Percentiles rank a stretch among this genome's conserved stretches.
These are phyloP conservation scores for Agriopis marginaria DNA, from an alignment of 2,888 invertebrate species.

Conservation along the genomic window DNA sequence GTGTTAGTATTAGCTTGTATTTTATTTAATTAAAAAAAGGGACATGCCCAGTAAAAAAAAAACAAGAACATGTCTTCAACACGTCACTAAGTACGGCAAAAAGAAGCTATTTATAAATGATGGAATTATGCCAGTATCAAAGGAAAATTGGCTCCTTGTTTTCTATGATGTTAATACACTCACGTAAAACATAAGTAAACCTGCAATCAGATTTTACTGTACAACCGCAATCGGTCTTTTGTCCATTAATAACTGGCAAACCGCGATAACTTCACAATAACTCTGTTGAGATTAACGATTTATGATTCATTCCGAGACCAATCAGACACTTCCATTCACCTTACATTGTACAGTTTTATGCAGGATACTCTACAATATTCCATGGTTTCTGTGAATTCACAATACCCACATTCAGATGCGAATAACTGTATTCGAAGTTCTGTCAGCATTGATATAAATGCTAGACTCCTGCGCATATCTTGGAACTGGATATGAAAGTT, in stretches of 20 bases:
- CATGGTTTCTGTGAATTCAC: conserved; percentile 23
- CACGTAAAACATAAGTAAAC: background rate
- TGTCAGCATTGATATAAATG: conserved; percentile 16
- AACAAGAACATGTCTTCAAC: no score
- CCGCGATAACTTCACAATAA: conserved; percentile 28
- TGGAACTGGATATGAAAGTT: conserved; percentile 30
- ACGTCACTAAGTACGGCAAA: no score
- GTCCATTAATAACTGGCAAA: conserved; percentile 28
- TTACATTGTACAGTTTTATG: conserved; percentile 26
- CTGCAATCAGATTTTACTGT: background rate
- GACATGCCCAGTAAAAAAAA: no score
- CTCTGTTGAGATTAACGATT: conserved; percentile 28
- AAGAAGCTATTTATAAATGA: no score
- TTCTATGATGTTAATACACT: no score
- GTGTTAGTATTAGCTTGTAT: no score
- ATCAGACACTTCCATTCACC: conserved; percentile 25
- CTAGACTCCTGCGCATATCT: conserved; percentile 16
- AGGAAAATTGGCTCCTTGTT: no score
- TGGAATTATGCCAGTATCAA: no score
- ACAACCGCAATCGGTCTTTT: background rate
- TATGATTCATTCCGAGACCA: conserved; percentile 33
- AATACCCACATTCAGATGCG: conserved; percentile 25
- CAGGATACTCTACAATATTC: conserved; percentile 12
- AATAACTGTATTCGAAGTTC: conserved; percentile 27
- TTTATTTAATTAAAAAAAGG: no score